phyloP scores from a whole-genome alignment of 2,888 invertebrate genomes.

The Eretmocerus hayati region DNA sequence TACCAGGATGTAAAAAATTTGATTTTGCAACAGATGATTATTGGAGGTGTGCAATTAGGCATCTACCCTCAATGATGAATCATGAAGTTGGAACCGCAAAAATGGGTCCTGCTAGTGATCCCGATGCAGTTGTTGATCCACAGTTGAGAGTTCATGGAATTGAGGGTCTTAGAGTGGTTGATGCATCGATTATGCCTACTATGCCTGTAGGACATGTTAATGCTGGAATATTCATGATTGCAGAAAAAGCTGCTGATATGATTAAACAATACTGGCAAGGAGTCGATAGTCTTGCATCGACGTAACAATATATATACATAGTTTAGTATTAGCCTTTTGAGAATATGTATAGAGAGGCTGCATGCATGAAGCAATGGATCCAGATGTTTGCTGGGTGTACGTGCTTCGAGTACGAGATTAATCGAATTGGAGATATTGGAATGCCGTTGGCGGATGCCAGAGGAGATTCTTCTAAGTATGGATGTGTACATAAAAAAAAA shows the following conservation, averaged over 20 bases:
- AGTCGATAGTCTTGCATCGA: no score
- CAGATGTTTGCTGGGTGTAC: no score
- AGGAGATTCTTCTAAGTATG: no score
- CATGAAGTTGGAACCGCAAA: constrained; percentile 57
- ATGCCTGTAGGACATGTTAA: constrained; percentile 55
- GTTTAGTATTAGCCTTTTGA: no score
- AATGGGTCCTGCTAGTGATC: constrained; percentile 52
- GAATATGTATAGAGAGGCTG: no score
- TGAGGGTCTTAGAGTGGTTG: constrained; percentile 50
- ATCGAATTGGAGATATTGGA: no score
- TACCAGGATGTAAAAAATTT: constrained; percentile 53
- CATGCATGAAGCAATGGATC: no score
- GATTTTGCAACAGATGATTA: constrained; percentile 55
- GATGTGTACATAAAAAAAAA: no score
- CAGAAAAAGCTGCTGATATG: constrained; percentile 56
- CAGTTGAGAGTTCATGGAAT: constrained; percentile 52
- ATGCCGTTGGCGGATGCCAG: no score
- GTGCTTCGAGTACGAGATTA: no score
- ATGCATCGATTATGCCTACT: constrained; percentile 56
- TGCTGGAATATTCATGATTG: constrained; percentile 56
- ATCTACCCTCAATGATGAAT: constrained; percentile 57
- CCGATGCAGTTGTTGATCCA: constrained; percentile 53
- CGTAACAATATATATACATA: no score
- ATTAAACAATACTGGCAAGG: constrained; percentile 51
- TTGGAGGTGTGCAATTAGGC: constrained; percentile 60